Evolutionary conservation across 1,140 invertebrate species (phyloP).

Genomic region (Calephelis nemesis): DNA sequence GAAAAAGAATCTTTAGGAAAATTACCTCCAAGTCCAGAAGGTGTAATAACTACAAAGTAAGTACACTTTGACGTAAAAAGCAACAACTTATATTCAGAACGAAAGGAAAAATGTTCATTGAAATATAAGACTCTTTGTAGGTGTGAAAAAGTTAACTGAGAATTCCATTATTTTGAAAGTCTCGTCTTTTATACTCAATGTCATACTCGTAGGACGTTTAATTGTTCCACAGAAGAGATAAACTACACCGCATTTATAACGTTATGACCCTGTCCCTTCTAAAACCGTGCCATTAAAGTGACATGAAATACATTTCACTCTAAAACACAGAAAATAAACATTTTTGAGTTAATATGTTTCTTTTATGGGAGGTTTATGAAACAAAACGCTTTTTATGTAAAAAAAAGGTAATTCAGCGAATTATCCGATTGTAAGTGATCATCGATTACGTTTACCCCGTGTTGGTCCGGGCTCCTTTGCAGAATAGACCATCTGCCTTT

Average conservation of each 20-base stretch:
- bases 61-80: too few relatives aligned
- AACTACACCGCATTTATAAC: slow-evolving; percentile 45
- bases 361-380: background rate
- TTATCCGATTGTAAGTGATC: too few relatives aligned
- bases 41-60: too few relatives aligned
- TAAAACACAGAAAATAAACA: slow-evolving; percentile 27
- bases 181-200: slow-evolving; percentile 12
- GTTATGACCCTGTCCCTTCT: slow-evolving; percentile 44
- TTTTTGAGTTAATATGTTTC: slow-evolving; percentile 6
- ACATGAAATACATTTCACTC: slow-evolving; percentile 38
- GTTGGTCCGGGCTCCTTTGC: too few relatives aligned
- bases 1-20: too few relatives aligned
- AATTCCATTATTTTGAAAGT: background rate
- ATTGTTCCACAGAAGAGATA: slow-evolving; percentile 39
- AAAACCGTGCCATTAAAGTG: slow-evolving; percentile 44
- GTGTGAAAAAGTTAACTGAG: background rate
- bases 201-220: slow-evolving; percentile 28
- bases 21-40: too few relatives aligned
- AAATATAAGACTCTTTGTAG: background rate
- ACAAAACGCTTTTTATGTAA: too few relatives aligned
- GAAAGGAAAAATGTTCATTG: background rate
- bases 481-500: too few relatives aligned
- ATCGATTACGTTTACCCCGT: too few relatives aligned
- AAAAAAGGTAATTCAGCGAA: too few relatives aligned
- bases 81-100: too few relatives aligned